Evolutionary conservation across 53 echinoderm and acorn worm species (phyloP), one percentile per base, ranked within the genome.

Genomic region (Arbacia lixula): DNA sequence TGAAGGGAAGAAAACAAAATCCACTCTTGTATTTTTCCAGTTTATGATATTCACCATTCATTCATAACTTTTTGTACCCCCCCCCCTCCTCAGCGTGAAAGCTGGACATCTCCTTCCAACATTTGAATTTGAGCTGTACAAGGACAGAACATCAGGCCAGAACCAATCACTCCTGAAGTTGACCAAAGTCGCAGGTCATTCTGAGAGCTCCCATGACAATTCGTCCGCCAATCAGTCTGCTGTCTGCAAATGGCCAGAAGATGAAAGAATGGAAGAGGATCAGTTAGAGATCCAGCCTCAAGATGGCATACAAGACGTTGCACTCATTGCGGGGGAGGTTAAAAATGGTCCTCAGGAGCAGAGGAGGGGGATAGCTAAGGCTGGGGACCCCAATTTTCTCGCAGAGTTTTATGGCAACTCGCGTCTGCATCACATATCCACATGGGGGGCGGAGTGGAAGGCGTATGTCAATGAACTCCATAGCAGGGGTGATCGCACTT

Each of bases 381-480:
- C 98, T 19, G 92, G 92, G 6, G 98, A 94, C 46, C 75, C 94
- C 5, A 91, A 85, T 27, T 98, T 94, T 82, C 81, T 94, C 6
- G 83, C 94, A 0, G 98, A 98, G 73, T 98, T 98, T 56, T 98
- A 98, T 89, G 92, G 83, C 76, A 85, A 98, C 53, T 98, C 98
- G 4, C 71, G 98, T 29, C 89, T 98, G 19, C 98, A 98, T 63
- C 88, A 92, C 78, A 98, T 98, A 29, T 85, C 98, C 31, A 98
- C 94, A 3, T 98, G 98, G 98, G 98, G 98, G 42, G 92, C 98
- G 0, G 98, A 98, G 85, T 98, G 77, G 75, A 98, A 98, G 85
- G 94, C 94, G 0, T 92, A 86, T 16, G 98, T 98, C 4, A 98
- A 88, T 58, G 87, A 88, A 43, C 84, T 98, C 60, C 98, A 98